Evolutionary conservation across 1,140 invertebrate genomes (phyloP).

Genomic region (Oscheius sp.): DNA sequence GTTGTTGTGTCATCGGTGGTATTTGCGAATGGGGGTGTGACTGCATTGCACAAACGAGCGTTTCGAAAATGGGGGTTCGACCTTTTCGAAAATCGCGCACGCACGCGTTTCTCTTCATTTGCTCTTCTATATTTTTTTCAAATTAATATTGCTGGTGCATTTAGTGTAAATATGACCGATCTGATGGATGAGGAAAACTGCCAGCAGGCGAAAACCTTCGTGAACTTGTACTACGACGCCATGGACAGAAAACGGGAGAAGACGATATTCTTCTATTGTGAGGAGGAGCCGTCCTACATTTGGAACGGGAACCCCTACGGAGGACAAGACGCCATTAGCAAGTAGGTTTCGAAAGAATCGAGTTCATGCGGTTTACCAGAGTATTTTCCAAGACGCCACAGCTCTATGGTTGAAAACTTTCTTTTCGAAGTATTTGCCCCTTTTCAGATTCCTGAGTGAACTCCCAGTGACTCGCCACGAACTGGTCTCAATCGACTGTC

Average conservation of each 20-base stretch:
- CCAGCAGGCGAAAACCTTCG: conserved; percentile 9
- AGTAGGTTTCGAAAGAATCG: conserved; percentile 9
- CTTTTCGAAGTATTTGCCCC: background rate
- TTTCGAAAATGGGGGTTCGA: too few relatives aligned
- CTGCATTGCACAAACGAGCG: too few relatives aligned
- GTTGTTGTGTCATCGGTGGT: too few relatives aligned
- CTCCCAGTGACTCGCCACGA: conserved; percentile 18
- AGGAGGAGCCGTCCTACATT: background rate
- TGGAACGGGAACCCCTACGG: conserved; percentile 19
- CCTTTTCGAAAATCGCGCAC: too few relatives aligned
- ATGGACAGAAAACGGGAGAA: conserved; percentile 30
- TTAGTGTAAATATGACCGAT: too few relatives aligned
- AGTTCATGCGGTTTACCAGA: too few relatives aligned
- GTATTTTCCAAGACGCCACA: too few relatives aligned
- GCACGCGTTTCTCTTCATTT: too few relatives aligned
- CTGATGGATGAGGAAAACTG: background rate
- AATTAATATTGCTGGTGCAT: too few relatives aligned
- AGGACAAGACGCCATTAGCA: conserved; percentile 11
- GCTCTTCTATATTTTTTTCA: too few relatives aligned
- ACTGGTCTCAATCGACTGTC: conserved; percentile 12
- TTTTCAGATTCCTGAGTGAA: conserved; percentile 11
- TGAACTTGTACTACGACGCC: conserved; percentile 16
- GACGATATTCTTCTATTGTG: conserved; percentile 4
- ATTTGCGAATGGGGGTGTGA: too few relatives aligned
- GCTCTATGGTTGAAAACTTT: background rate